Percentiles rank a stretch among this genome's conserved stretches.
Conservation (phyloP, 1,140 invertebrate genomes). For the Solenopsis invicta region DNA sequence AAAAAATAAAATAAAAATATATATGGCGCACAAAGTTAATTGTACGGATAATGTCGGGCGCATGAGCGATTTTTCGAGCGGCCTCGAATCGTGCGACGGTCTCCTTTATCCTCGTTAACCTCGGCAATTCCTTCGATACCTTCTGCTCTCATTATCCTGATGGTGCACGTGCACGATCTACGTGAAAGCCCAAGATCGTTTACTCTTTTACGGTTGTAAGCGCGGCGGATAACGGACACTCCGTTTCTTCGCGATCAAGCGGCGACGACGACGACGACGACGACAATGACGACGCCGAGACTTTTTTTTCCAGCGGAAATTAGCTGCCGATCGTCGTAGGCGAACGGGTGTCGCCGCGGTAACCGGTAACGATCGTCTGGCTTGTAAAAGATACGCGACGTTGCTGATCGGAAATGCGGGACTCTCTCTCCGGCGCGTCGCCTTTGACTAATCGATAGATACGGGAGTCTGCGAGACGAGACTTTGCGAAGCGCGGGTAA, state of each 20-base stretch:
- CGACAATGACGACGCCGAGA: neutral
- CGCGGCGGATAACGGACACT: constrained; percentile 40
- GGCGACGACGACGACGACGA: neutral
- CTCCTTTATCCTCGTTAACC: constrained; percentile 66
- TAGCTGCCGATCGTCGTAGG: constrained; percentile 38
- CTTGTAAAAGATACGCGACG: constrained; percentile 44
- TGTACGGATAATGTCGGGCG: constrained; percentile 32
- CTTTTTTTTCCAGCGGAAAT: constrained; percentile 47
- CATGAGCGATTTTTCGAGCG: constrained; percentile 60
- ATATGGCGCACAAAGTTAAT: constrained; percentile 48
- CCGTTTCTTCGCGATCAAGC: constrained; percentile 10
- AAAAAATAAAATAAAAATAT: neutral
- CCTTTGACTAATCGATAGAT: constrained; percentile 42
- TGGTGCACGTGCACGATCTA: neutral
- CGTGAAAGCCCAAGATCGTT: constrained; percentile 30
- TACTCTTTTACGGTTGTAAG: constrained; percentile 35
- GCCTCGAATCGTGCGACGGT: constrained; percentile 49
- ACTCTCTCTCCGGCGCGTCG: neutral
- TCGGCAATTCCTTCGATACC: constrained; percentile 33
- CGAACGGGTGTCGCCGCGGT: neutral
- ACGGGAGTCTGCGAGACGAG: neutral
- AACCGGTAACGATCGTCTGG: constrained; percentile 30
- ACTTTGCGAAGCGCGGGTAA: constrained; percentile 22
- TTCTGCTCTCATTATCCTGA: constrained; percentile 54
- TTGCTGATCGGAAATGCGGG: constrained; percentile 26